Evolutionary conservation across 2,888 invertebrate genomes (phyloP), one percentile per base, ranked within the genome.

Genomic region (Apotomis capreana): DNA sequence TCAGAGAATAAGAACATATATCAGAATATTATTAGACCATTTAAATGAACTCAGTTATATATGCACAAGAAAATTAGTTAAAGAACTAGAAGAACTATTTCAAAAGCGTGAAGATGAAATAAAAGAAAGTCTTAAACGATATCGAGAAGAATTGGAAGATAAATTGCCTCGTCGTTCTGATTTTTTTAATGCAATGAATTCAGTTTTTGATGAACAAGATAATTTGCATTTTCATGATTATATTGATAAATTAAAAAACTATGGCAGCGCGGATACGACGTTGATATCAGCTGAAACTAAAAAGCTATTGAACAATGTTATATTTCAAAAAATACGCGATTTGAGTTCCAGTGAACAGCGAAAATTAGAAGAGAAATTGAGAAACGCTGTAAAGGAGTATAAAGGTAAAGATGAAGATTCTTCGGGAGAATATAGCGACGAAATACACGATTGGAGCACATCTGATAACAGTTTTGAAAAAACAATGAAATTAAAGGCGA

Each of bases 181-280:
- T 0, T 91, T 91, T 68, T 64, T 91, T 12, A 57, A 81, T 12
- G 77, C 81, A 3, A 86, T 91, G 77, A 83, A 88, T 63, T 74
- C 79, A 2, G 74, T 82, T 9, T 88, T 87, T 58, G 87, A 83
- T 15, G 59, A 82, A 26, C 75, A 75, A 69, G 82, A 91, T 71
- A 79, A 78, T 8, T 58, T 79, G n/a, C 36, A 74, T 0, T 89
- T 91, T 40, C 77, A 80, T 0, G 85, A 89, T 72, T 91, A 90
- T 63, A 74, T 89, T 46, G 67, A 79, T 58, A 78, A 81, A 49
- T 74, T 84, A 44, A 74, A 68, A 68, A 74, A 79, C 58, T 84
- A 77, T 73, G 80, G 77, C 5, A 76, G 55, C 5, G 74, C 67
- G 9, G 75, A 79, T 62, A 81, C 77, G 60, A 63, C 76, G 37